These are phyloP conservation scores for Calycopis cecrops DNA, from an alignment of 1,140 invertebrate species.

Conservation along the genomic window DNA sequence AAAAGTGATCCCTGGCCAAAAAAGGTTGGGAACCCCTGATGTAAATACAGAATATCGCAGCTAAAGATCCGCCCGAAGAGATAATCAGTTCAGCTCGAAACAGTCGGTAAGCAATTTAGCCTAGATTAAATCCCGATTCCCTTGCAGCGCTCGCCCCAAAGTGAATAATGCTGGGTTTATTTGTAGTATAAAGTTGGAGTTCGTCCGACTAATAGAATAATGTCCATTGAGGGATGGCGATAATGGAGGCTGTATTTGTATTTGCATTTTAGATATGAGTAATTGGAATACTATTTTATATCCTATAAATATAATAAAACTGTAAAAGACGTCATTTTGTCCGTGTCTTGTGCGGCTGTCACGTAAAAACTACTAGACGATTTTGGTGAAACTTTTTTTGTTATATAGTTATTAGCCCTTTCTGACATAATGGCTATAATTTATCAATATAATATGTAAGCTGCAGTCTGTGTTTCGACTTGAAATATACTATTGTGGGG, in stretches of 20 bases:
- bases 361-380: too few species aligned
- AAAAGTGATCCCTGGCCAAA: too few species aligned
- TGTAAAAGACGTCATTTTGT: too few species aligned
- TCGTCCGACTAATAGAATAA: slow-evolving; percentile 53
- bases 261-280: neutral
- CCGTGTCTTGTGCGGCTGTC: too few species aligned
- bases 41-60: slow-evolving; percentile 34
- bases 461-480: too few species aligned
- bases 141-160: slow-evolving; percentile 45
- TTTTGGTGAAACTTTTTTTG: too few species aligned
- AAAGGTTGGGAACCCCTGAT: slow-evolving; percentile 31
- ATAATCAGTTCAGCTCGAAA: slow-evolving; percentile 40
- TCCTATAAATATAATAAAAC: too few species aligned
- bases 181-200: slow-evolving; percentile 45
- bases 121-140: slow-evolving; percentile 53
- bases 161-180: slow-evolving; percentile 59
- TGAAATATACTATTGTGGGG: too few species aligned
- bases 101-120: slow-evolving; percentile 60
- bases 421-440: too few species aligned
- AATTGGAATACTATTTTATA: too few species aligned
- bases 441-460: too few species aligned
- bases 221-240: slow-evolving; percentile 37
- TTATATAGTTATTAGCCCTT: too few species aligned
- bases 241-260: neutral
- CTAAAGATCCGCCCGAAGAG: slow-evolving; percentile 31